Evolutionary conservation across 2,113 vertebrate species (phyloP).

Genomic region (Pycnonotus jocosus): DNA sequence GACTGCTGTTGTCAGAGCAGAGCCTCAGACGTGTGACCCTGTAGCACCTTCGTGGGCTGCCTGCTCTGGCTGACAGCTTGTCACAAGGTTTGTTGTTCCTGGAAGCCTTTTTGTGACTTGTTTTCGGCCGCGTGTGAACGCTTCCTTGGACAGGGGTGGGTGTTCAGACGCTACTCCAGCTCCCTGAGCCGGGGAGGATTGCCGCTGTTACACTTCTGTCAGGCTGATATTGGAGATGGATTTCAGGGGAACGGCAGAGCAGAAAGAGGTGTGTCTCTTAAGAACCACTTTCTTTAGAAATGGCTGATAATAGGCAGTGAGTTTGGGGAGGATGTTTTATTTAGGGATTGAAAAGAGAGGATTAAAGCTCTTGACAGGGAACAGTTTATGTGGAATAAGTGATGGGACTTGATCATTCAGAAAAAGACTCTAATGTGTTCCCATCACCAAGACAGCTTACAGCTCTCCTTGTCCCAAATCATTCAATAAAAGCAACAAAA

Average conservation of each 20-base stretch:
- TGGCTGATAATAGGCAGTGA: neutral
- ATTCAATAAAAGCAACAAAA: neutral
- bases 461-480: neutral
- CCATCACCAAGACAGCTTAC: neutral
- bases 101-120: neutral
- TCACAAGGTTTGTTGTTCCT: neutral
- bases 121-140: neutral
- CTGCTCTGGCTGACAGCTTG: neutral
- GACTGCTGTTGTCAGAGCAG: neutral
- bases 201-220: neutral
- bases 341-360: neutral
- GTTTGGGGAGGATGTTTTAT: conserved; percentile 10
- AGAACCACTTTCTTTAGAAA: conserved; percentile 1
- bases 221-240: neutral
- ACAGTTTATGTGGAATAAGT: neutral
- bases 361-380: neutral
- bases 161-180: neutral
- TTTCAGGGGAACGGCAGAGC: neutral
- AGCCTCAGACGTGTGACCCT: neutral
- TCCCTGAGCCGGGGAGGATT: neutral
- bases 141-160: neutral
- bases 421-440: neutral
- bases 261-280: neutral
- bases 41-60: neutral
- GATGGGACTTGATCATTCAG: neutral